Base-by-base conservation (phyloP, 2,888 invertebrate species). In the Acleris laterana region DNA sequence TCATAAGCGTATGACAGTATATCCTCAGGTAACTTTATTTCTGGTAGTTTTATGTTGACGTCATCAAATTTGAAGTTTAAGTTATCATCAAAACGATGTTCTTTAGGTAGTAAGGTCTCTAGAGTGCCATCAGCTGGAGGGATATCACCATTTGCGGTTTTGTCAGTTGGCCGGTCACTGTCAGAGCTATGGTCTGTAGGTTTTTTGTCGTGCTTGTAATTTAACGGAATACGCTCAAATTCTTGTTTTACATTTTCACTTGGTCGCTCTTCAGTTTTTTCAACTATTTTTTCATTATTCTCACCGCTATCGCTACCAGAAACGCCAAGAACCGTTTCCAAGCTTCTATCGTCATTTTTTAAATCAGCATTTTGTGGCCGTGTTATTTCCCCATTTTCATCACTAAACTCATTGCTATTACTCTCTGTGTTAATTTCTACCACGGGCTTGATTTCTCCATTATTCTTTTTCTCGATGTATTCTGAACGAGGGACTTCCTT, bases 21-120 rank as follows among this genome's bases (percentile, higher is more conserved):
- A 68, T 90, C 89, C n/a, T 93, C 87, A 1, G 93, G 93, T 68
- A 93, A 74, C 75, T 88, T 88, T 68, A 93, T 93, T 77, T 92
- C 93, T 5, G 93, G 93, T 69, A 93, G 75, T 72, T 87, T 87
- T 63, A 93, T 84, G n/a, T 80, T 70, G 25, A 90, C 72, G 67
- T 93, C 89, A 63, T 85, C 87, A 68, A 93, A 91, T 74, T 90
- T 89, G 20, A 88, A 81, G 50, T 89, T 86, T 65, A 91, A 77
- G 65, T 93, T 76, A 53, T 91, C 88, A 74, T 89, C 90, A 72
- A 83, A 89, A 69, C 77, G 78, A 11, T 77, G 70, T 66, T 80
- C 74, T 58, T 80, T 77, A 19, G 86, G 84, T 49, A 78, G 72
- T 65, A 84, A 71, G 25, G 79, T 75, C 50, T 87, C 85, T 57